A percentile compares a stretch with the other conserved stretches of the same genome.
Evolutionary conservation across 2,888 invertebrate genomes (phyloP).

Genomic region (Drepanosiphum platanoidis): DNA sequence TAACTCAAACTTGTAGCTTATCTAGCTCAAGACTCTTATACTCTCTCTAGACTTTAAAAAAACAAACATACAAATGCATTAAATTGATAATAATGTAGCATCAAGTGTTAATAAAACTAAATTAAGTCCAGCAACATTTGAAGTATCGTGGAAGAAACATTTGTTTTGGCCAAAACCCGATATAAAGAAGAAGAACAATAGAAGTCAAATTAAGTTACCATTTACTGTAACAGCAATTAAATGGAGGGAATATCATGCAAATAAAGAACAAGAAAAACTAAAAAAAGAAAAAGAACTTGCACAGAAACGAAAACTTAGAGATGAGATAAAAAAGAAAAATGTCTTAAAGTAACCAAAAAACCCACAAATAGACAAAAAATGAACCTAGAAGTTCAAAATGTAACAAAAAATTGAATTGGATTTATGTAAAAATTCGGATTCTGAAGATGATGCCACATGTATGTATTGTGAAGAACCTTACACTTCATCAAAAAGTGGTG

Average conservation of each 20-base stretch:
- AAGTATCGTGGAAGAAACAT: slow-evolving; percentile 8
- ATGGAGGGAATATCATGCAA: slow-evolving; percentile 1
- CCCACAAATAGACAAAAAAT: not conserved
- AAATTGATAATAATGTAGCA: too few species aligned
- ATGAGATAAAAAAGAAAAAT: not conserved
- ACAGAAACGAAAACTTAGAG: slow-evolving; percentile 7
- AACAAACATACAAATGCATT: too few species aligned
- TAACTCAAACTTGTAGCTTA: too few species aligned
- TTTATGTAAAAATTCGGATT: not conserved
- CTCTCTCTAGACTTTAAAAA: too few species aligned
- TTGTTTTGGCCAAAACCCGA: slow-evolving; percentile 25
- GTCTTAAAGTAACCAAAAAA: not conserved
- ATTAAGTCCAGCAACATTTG: too few species aligned
- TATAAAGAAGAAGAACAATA: not conserved
- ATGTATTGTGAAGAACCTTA: not conserved
- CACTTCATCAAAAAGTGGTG: slow-evolving; percentile 17
- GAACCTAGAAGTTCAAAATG: not conserved
- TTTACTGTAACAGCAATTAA: slow-evolving; percentile 21
- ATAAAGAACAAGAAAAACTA: slow-evolving; percentile 10
- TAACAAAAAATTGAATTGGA: not conserved
- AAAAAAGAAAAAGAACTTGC: not conserved
- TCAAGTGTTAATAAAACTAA: too few species aligned
- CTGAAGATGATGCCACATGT: slow-evolving; percentile 24
- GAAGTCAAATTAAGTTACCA: slow-evolving; percentile 2
- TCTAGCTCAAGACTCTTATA: too few species aligned